Percentiles rank a stretch among this genome's conserved stretches.
Conservation (phyloP, 1,140 invertebrate species). For the Heliconius eleuchia region DNA sequence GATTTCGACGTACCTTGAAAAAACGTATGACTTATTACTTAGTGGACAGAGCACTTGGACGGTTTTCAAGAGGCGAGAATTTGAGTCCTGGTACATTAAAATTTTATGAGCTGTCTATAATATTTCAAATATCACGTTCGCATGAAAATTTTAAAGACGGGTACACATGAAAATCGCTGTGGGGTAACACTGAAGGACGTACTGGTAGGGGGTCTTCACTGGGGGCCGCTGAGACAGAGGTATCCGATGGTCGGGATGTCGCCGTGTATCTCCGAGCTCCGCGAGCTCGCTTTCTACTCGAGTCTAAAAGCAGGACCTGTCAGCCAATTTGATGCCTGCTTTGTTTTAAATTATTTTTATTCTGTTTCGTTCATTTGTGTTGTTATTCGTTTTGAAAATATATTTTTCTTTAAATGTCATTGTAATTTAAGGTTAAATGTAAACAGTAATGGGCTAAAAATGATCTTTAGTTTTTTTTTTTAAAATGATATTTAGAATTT, state of each 20-base stretch:
- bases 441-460: not conserved
- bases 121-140: not conserved
- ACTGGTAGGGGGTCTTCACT: constrained; percentile 77
- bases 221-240: constrained; percentile 73
- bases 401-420: not conserved
- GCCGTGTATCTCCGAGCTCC: constrained; percentile 71
- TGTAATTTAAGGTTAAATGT: not conserved
- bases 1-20: no score
- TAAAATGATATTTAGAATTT: not conserved
- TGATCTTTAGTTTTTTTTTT: not conserved
- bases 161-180: constrained; percentile 53
- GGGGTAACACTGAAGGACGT: constrained; percentile 65
- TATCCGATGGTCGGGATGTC: constrained; percentile 74
- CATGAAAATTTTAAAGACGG: no score
- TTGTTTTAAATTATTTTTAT: constrained; percentile 28
- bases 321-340: constrained; percentile 66
- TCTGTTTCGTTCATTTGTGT: constrained; percentile 28
- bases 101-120: not conserved
- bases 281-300: constrained; percentile 70
- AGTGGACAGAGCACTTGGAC: no score
- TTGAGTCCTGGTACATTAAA: no score
- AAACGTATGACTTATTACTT: no score
- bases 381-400: constrained; percentile 14
- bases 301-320: constrained; percentile 80
- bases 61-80: no score